These are phyloP conservation scores for Digitonthophagus gazella DNA, from an alignment of 2,888 invertebrate genomes.

Conservation along the genomic window DNA sequence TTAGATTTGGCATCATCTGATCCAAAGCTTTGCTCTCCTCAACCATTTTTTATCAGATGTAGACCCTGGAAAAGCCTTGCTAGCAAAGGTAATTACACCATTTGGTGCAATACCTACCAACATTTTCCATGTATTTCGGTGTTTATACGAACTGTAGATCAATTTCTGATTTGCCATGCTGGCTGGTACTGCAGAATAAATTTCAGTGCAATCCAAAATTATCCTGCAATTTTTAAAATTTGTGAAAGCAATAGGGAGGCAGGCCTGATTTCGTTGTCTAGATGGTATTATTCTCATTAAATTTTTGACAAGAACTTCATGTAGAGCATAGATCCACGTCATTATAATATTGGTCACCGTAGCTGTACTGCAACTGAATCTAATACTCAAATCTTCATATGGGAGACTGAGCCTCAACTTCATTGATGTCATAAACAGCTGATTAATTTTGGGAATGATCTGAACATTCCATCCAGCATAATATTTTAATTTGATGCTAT, in stretches of 20 bases:
- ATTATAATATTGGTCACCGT: conserved; percentile 29
- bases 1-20: too few relatives aligned
- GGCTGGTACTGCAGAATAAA: conserved; percentile 27
- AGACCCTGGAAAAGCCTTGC: too few relatives aligned
- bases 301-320: conserved; percentile 32
- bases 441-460: conserved; percentile 26
- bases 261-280: conserved; percentile 31
- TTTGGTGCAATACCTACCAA: conserved; percentile 39
- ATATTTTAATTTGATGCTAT: conserved; percentile 18
- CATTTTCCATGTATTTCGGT: conserved; percentile 36
- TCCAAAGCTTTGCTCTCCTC: too few relatives aligned
- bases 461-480: conserved; percentile 28
- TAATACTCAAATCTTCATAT: conserved; percentile 30
- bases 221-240: conserved; percentile 34
- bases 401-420: conserved; percentile 31
- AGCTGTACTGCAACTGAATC: conserved; percentile 24
- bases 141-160: conserved; percentile 35
- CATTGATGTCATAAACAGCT: conserved; percentile 30
- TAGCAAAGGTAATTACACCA: conserved; percentile 37
- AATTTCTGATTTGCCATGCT: conserved; percentile 28
- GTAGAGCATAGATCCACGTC: conserved; percentile 32
- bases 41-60: too few relatives aligned
- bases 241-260: conserved; percentile 29
- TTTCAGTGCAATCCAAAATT: conserved; percentile 32
- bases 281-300: conserved; percentile 32